Percentiles rank a stretch among this genome's conserved stretches.
Conservation (phyloP, 2,888 invertebrate genomes). For the Phlogophora meticulosa region DNA sequence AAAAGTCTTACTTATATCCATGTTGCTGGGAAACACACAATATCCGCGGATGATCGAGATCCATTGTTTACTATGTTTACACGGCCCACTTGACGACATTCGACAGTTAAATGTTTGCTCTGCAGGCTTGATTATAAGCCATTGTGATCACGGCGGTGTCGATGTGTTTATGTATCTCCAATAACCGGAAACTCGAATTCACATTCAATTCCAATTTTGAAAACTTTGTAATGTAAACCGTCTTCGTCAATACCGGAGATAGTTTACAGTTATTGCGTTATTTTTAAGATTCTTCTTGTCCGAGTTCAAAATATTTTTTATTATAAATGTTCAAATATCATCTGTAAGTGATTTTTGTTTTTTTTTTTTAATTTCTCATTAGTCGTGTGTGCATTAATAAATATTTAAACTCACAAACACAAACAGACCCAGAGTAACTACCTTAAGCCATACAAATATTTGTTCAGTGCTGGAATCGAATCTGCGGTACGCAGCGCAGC, state of each 20-base stretch:
- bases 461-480: too few relatives aligned
- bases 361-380: too few relatives aligned
- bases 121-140: slow-evolving; percentile 75
- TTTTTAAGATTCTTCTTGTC: not conserved
- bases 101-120: slow-evolving; percentile 85
- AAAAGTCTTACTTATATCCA: slow-evolving; percentile 70
- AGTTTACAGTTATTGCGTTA: not conserved
- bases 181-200: slow-evolving; percentile 56
- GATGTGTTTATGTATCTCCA: slow-evolving; percentile 76
- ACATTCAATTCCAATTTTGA: slow-evolving; percentile 32
- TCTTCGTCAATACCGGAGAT: not conserved
- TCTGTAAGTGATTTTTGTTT: not conserved
- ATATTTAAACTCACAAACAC: too few relatives aligned
- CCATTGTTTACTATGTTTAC: slow-evolving; percentile 72
- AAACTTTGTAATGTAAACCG: slow-evolving; percentile 4
- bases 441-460: too few relatives aligned
- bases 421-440: too few relatives aligned
- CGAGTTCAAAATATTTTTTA: slow-evolving; percentile 8
- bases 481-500: too few relatives aligned
- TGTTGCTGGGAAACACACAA: slow-evolving; percentile 42
- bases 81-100: slow-evolving; percentile 67
- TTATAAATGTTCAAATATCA: slow-evolving; percentile 1
- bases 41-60: slow-evolving; percentile 41
- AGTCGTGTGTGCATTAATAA: too few relatives aligned
- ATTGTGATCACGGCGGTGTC: slow-evolving; percentile 77